Percentiles rank a stretch among this genome's conserved stretches.
These are phyloP conservation scores for Cheilosia vulpina DNA, from an alignment of 2,888 invertebrate genomes.

Conservation along the genomic window DNA sequence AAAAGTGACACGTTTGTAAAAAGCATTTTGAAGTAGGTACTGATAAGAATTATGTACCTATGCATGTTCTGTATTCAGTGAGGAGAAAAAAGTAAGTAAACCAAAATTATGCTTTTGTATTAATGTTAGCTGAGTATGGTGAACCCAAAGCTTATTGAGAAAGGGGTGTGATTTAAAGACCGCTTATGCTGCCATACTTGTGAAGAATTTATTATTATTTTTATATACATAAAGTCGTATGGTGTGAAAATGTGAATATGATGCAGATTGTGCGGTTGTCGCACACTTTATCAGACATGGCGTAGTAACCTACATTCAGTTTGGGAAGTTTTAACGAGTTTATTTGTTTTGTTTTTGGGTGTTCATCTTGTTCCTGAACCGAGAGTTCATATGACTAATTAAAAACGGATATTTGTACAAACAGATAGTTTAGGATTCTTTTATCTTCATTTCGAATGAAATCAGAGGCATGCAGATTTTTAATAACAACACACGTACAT, in stretches of 20 bases:
- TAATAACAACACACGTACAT: too few species aligned
- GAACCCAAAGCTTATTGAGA: slow-evolving; percentile 47
- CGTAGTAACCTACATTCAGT: slow-evolving; percentile 52
- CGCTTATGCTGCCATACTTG: slow-evolving; percentile 37
- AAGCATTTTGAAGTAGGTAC: slow-evolving; percentile 27
- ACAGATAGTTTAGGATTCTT: too few species aligned
- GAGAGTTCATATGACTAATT: too few species aligned
- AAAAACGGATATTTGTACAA: too few species aligned
- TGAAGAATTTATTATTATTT: slow-evolving; percentile 13
- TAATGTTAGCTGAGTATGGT: slow-evolving; percentile 18
- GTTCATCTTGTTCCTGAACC: neutral
- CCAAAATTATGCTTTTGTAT: slow-evolving; percentile 31
- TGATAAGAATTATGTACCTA: slow-evolving; percentile 42
- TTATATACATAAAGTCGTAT: neutral
- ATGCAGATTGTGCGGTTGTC: slow-evolving; percentile 33
- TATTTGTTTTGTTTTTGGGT: slow-evolving; percentile 7
- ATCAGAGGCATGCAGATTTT: too few species aligned
- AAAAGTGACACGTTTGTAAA: slow-evolving; percentile 51
- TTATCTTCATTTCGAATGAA: too few species aligned
- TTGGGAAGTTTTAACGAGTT: slow-evolving; percentile 5
- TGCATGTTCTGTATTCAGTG: neutral
- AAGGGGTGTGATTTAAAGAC: slow-evolving; percentile 44
- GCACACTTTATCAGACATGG: slow-evolving; percentile 33
- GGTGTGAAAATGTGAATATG: slow-evolving; percentile 41
- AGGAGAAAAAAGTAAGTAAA: neutral